Evolutionary conservation across 2,113 vertebrate genomes (phyloP), one percentile per base, ranked within the genome.

Genomic region (Todiramphus chloris): DNA sequence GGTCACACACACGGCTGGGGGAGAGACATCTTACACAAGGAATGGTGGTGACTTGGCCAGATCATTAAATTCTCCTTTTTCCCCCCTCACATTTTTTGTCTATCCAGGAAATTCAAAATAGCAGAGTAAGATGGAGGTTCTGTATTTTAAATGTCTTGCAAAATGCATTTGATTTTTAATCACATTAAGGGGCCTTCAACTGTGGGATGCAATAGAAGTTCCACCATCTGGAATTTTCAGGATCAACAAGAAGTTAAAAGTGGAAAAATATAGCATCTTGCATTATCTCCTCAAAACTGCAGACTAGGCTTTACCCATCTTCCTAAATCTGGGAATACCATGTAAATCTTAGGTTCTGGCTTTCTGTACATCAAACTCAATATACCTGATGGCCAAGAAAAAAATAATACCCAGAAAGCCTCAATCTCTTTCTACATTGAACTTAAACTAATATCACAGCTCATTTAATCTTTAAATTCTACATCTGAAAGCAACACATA

Each of bases 1-100:
- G 37, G 59, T 92, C 72, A 63, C n/a, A 46, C 2, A 3, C 0
- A 0, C 25, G 41, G n/a, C 3, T 35, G 28, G 46, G 27, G 19
- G 31, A 24, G 31, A 74, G 68, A 66, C 3, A 55, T 55, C n/a
- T 86, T 30, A 55, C 33, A 66, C 2, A 1, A 69, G 41, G 41
- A 83, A 39, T 39, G 39, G 20, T 16, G 25, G 17, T 21, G 23
- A 50, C 46, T 77, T 80, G 53, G 28, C 11, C 50, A 77, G 53
- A 50, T 53, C 33, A 66, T 50, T 39, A 73, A 66, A 73, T n/a
- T 25, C 12, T 60, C 9, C 9, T 51, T 73, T 72, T 20, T 0
- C 19, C 27, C 19, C 17, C 9, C 16, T 51, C 28, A 41, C 3
- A 44, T 39, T 80, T 73, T 60, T 68, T 76, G 25, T 66, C 55